These are phyloP conservation scores for Xiphorhynchus erythropygius DNA, from an alignment of 2,797 vertebrate species.

Conservation along the genomic window DNA sequence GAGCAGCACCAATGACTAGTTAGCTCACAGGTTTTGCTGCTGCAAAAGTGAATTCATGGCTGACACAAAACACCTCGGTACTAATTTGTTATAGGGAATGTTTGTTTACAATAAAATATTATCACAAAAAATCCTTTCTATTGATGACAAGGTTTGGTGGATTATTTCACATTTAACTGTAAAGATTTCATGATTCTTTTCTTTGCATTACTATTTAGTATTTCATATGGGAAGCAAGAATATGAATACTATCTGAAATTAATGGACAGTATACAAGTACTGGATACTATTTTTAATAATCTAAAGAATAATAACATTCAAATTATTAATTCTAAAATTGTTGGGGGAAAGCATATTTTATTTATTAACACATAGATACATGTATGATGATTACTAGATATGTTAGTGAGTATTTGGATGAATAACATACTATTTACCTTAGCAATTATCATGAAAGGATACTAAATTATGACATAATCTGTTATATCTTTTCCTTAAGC, in stretches of 20 bases:
- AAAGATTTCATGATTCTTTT: not conserved
- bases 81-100: not conserved
- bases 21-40: not conserved
- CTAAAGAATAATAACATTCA: not conserved
- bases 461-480: not conserved
- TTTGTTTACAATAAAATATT: not conserved
- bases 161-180: not conserved
- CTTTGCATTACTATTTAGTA: not conserved
- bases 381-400: not conserved
- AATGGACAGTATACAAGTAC: not conserved
- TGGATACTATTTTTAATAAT: not conserved
- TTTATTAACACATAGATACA: not conserved
- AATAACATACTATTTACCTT: not conserved
- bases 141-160: not conserved
- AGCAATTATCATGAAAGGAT: not conserved
- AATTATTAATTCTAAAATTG: not conserved
- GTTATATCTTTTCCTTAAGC: not conserved
- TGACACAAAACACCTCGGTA: not conserved
- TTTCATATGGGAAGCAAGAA: not conserved
- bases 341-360: not conserved
- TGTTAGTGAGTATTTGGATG: not conserved
- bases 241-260: not conserved
- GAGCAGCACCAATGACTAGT: not conserved
- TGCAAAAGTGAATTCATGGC: not conserved
- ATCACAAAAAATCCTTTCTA: not conserved